Evolutionary conservation across 2,888 invertebrate genomes (phyloP), one percentile per base, ranked within the genome.

Genomic region (Yponomeuta malinellus): DNA sequence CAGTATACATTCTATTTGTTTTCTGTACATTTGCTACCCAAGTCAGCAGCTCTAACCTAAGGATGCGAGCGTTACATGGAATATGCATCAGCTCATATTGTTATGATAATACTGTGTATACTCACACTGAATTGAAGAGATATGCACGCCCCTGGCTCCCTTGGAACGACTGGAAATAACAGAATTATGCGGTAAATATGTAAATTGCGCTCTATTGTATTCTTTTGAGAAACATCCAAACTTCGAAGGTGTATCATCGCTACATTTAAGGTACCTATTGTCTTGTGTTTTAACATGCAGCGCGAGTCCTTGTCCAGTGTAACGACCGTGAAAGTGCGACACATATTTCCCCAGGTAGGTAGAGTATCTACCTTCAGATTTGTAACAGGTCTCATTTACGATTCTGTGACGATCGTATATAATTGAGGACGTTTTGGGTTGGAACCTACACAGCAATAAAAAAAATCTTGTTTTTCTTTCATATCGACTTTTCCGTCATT

Each of bases 101-200:
- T 68, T 68, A 68, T 68, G 68, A 29, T 68, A 68, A 68, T 65
- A 59, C 52, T 52, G 6, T 59, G 65, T 68, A 83, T 93, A 97
- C 98, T 98, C 95, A 98, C 98, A 99, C 99, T 85, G 99, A 98
- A 94, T 99, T 99, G 94, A 99, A 99, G 82, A 99, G 96, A 93
- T 99, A 99, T 79, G 99, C 99, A 92, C 99, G 96, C 83, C 99
- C 99, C 95, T 99, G 99, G 93, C 99, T 99, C 91, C 99, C 99
- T 95, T 99, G 99, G 94, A 99, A 97, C 93, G 97, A 97, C 96
- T 97, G 95, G 76, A 96, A 95, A 83, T 84, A 78, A 89, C 81
- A 88, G 84, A 77, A 76, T 59, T 31, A 69, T 33, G 9, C 69
- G 33, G 33, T 68, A 23, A 29, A 29, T 68, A 68, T 29, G 68